phyloP scores from a whole-genome alignment of 2,113 vertebrate species.

The Dascyllus trimaculatus region DNA sequence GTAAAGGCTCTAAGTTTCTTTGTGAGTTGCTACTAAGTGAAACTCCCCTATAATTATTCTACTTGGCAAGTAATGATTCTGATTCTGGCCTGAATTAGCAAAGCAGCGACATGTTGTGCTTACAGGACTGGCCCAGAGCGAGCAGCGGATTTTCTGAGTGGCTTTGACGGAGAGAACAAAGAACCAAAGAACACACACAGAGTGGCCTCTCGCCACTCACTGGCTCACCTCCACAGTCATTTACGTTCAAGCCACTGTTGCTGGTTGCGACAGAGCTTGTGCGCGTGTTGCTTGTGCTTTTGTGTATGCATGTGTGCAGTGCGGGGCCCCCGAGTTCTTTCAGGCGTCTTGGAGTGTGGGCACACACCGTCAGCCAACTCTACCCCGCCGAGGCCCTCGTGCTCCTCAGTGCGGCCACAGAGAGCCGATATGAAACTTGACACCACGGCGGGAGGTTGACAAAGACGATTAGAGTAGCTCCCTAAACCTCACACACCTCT shows the following conservation, averaged over 20 bases:
- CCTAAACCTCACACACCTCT: constrained; percentile 56
- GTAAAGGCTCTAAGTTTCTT: constrained; percentile 45
- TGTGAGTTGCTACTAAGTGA: constrained; percentile 45
- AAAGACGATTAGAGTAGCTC: constrained; percentile 81
- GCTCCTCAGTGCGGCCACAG: constrained; percentile 62
- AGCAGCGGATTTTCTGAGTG: constrained; percentile 49
- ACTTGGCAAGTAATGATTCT: constrained; percentile 59
- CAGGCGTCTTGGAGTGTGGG: constrained; percentile 32
- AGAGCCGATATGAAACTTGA: constrained; percentile 82
- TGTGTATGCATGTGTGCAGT: constrained; percentile 29
- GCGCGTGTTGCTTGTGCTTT: constrained; percentile 29
- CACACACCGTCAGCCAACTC: constrained; percentile 51
- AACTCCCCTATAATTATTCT: constrained; percentile 47
- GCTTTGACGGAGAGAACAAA: constrained; percentile 72
- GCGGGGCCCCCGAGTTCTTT: constrained; percentile 16
- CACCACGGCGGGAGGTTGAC: constrained; percentile 83
- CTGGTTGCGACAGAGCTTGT: constrained; percentile 62
- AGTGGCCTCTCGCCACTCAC: constrained; percentile 56
- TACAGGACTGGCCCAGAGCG: constrained; percentile 61
- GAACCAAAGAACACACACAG: constrained; percentile 71
- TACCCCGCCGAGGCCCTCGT: constrained; percentile 60
- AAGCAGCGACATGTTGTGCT: constrained; percentile 64
- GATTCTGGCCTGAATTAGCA: constrained; percentile 71
- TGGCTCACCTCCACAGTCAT: constrained; percentile 71
- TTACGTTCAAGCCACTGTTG: constrained; percentile 58